These are phyloP conservation scores for Crambe crambe DNA, from an alignment of 37 sponge, comb jelly and placozoan genomes.

Conservation along the genomic window DNA sequence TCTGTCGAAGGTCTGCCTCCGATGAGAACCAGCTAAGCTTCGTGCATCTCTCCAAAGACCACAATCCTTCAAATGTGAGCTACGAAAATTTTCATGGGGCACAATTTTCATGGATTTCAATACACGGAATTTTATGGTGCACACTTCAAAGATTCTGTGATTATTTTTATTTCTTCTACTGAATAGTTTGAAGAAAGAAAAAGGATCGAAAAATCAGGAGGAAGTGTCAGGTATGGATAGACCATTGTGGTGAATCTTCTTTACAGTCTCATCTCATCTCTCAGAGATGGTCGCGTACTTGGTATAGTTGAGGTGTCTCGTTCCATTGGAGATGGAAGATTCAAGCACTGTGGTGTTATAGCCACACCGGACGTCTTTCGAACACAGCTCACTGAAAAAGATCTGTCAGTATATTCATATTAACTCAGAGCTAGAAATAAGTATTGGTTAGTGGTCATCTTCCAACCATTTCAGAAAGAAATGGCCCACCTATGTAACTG, in stretches of 20 bases:
- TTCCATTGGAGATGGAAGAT: conserved; percentile 86
- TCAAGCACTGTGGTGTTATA: conserved; percentile 84
- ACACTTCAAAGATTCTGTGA: no score
- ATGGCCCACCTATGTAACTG: no score
- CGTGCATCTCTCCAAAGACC: conserved; percentile 75
- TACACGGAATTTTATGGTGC: background rate
- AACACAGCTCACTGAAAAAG: conserved; percentile 64
- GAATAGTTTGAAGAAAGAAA: conserved; percentile 90
- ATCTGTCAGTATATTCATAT: conserved; percentile 66
- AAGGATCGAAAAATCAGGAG: conserved; percentile 86
- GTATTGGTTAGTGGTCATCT: no score
- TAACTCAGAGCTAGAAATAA: no score
- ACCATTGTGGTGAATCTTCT: background rate
- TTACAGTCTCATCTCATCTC: background rate
- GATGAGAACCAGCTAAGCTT: conserved; percentile 8
- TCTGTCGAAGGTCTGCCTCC: conserved; percentile 34
- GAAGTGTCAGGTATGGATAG: conserved; percentile 63
- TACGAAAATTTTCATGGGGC: background rate
- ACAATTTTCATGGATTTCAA: no score
- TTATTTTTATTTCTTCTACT: no score
- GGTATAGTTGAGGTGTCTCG: conserved; percentile 88
- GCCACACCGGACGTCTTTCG: conserved; percentile 66
- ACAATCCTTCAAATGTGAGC: conserved; percentile 67
- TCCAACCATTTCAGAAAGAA: no score
- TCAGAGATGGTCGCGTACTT: conserved; percentile 82